Evolutionary conservation across 1,140 invertebrate genomes (phyloP), one percentile per base, ranked within the genome.

Genomic region (Drosophila truncata): DNA sequence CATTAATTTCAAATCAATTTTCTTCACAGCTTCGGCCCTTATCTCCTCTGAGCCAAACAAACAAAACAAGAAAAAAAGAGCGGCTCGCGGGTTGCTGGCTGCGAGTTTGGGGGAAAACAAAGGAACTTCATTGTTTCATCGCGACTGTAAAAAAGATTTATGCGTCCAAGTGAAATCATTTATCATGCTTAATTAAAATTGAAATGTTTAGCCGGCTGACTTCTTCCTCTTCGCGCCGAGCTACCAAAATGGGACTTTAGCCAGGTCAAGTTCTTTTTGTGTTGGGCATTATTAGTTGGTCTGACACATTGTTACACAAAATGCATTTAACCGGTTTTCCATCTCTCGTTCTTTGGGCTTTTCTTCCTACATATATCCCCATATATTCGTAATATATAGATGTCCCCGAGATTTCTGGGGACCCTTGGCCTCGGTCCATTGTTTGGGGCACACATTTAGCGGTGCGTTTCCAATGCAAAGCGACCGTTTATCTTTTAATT

Each of bases 1-100:
- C 91, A 92, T 92, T 91, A 92, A 92, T 92, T 92, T 92, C 91
- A 83, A 92, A 92, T 92, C 90, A 92, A 92, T 91, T 92, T 92
- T 91, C 91, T 91, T 91, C 91, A 91, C 91, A 92, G 91, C 91
- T 69, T 70, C 57, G 72, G 70, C 71, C 69, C 71, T 73, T 60
- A 66, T 77, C 73, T 71, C 66, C 60, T 59, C 39, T 57, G 54
- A 44, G 62, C 50, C 59, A 78, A 66, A 61, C 50, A 65, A 61
- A 47, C 47, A 66, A 61, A 55, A 35, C 47, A 62, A 37, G 41
- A 55, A 57, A 35, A 62, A 50, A 55, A 55, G 50, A 35, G 41
- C 47, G 57, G 62, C 62, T 78, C 52, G 70, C 18, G 13, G 50
- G 29, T 35, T 33, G 50, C 50, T 52, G 29, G 50, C 52, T 37